A percentile compares a stretch with the other conserved stretches of the same genome.
Evolutionary conservation across 1,140 invertebrate genomes (phyloP).

Genomic region (Trichonephila clavata): DNA sequence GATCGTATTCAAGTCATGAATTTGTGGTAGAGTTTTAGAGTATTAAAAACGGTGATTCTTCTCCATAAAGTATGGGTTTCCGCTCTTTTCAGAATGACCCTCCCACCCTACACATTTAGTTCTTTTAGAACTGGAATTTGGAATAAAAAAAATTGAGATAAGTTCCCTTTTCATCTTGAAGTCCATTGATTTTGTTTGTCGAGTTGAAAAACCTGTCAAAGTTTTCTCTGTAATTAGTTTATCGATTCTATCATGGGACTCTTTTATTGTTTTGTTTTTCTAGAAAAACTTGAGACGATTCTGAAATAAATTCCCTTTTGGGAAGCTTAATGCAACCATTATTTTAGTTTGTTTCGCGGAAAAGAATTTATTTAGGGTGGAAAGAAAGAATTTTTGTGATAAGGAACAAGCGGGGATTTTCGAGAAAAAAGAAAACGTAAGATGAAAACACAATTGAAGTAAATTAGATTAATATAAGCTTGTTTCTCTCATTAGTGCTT

Average conservation of each 20-base stretch:
- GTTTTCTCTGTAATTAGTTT: slow-evolving; percentile 51
- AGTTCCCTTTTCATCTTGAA: too few relatives aligned
- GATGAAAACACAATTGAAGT: too few relatives aligned
- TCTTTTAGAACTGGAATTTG: too few relatives aligned
- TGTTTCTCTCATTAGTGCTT: too few relatives aligned
- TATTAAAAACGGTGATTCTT: not conserved
- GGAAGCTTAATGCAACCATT: not conserved
- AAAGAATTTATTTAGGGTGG: too few relatives aligned
- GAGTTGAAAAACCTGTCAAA: not conserved
- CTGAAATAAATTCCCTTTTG: not conserved
- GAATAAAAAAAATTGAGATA: too few relatives aligned
- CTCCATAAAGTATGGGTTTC: not conserved
- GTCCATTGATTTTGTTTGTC: slow-evolving; percentile 26
- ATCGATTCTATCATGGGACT: not conserved
- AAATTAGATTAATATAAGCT: too few relatives aligned
- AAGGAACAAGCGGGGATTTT: too few relatives aligned
- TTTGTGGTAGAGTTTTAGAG: not conserved
- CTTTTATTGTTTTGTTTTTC: slow-evolving; percentile 8
- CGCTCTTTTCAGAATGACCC: too few relatives aligned
- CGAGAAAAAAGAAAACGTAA: too few relatives aligned
- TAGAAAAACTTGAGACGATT: not conserved
- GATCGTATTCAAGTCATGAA: slow-evolving; percentile 16
- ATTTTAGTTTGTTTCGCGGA: not conserved
- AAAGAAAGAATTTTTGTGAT: too few relatives aligned
- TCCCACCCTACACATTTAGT: too few relatives aligned